These are phyloP conservation scores for Protula sp. DNA, from an alignment of 2,888 invertebrate species.

Conservation along the genomic window DNA sequence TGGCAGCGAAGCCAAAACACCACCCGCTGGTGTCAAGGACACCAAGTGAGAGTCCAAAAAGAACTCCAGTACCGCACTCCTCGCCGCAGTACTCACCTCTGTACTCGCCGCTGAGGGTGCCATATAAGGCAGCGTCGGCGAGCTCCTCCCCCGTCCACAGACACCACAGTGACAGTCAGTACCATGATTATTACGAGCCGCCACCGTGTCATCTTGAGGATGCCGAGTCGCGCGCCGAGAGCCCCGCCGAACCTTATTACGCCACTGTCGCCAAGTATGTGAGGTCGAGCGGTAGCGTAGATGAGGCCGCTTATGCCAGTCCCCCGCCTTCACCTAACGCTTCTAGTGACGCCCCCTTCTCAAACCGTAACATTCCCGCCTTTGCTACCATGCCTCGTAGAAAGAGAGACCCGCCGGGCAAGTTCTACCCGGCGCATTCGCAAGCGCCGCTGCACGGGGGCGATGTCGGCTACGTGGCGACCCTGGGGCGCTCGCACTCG, in stretches of 20 bases:
- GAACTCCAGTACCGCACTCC: too few relatives aligned
- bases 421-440: constrained; percentile 8
- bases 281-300: background rate
- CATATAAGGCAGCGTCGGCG: background rate
- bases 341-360: constrained; percentile 8
- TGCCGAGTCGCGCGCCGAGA: background rate
- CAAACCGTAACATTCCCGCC: constrained; percentile 28
- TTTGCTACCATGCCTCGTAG: constrained; percentile 42
- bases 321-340: constrained; percentile 33
- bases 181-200: background rate
- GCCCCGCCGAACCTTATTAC: background rate
- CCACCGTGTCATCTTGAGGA: background rate
- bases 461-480: too few relatives aligned
- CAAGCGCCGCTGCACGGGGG: background rate
- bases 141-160: background rate
- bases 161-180: background rate
- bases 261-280: too few relatives aligned
- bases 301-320: constrained; percentile 29
- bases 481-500: constrained; percentile 7
- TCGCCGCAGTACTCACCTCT: too few relatives aligned
- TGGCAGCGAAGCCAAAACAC: background rate
- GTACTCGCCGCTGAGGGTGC: too few relatives aligned
- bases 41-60: background rate
- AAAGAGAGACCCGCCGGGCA: constrained; percentile 14
- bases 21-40: background rate